Evolutionary conservation across 2,797 vertebrate genomes (phyloP).

Genomic region (Meriones psammophilus): DNA sequence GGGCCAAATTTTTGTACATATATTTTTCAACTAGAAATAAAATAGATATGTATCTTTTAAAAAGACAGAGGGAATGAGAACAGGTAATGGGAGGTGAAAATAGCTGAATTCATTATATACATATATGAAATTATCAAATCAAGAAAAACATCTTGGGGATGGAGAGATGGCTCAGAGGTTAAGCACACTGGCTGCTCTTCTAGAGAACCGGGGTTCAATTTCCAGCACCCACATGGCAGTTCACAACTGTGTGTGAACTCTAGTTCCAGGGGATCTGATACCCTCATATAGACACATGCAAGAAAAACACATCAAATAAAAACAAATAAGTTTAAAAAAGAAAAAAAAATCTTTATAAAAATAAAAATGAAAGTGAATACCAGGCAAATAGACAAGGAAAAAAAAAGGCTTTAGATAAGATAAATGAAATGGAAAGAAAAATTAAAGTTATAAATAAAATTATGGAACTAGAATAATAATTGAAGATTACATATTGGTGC

Average conservation of each 20-base stretch:
- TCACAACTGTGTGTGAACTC: too few relatives aligned
- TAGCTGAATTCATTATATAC: not conserved
- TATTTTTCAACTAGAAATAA: not conserved
- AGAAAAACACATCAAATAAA: too few relatives aligned
- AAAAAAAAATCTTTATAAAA: not conserved
- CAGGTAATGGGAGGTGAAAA: not conserved
- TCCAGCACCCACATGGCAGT: too few relatives aligned
- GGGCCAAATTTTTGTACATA: not conserved
- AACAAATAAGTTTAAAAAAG: not conserved
- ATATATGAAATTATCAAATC: not conserved
- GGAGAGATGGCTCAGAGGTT: too few relatives aligned
- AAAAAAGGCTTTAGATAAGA: not conserved
- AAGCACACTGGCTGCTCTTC: too few relatives aligned
- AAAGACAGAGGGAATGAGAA: not conserved
- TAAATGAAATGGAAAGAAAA: slow-evolving; percentile 1
- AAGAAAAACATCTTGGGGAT: not conserved
- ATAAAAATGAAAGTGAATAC: not conserved
- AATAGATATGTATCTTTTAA: not conserved
- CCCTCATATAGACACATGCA: too few relatives aligned
- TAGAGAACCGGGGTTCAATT: too few relatives aligned
- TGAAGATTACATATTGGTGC: not conserved
- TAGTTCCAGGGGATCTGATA: too few relatives aligned
- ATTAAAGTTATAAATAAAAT: slow-evolving; percentile 8
- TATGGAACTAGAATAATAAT: not conserved
- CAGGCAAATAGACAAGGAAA: not conserved